Evolutionary conservation across 23 tunicate species (phyloP), one percentile per base, ranked within the genome.

Genomic region (Halocynthia roretzi): DNA sequence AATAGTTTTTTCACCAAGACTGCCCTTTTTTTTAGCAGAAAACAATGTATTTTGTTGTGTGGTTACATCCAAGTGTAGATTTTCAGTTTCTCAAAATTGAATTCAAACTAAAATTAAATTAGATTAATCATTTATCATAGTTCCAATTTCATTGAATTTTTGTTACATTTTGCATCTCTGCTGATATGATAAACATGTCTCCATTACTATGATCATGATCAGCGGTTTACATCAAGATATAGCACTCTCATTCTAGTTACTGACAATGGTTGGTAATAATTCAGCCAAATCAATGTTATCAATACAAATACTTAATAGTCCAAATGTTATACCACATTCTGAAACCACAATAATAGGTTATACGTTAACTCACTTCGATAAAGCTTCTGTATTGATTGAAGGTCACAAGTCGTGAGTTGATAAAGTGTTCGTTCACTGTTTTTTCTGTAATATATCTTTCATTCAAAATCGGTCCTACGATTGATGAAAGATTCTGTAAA

Each of bases 371-470:
- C 77, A 89, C 96, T 85, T 80, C 56, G 48, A 89, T 81, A 68
- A 71, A 84, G 0, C 67, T 54, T 68, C 84, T 83, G 75, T 81
- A 89, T 74, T 80, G 61, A 54, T 69, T 21, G 64, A 89, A 89
- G 12, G 85, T 68, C n/a, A 89, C 85, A 55, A 84, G 88, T 2
- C 88, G 22, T 57, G 53, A 60, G 6, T 80, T 61, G 5, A 84
- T 66, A 49, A 89, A 89, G 8, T 84, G 85, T 23, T 80, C 57
- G 65, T 89, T 88, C 5, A 89, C 23, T 51, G 79, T 78, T 54
- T 67, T 80, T 54, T 89, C 96, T 9, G 77, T 80, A 72, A 82
- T 80, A n/a, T 78, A 61, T 49, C 87, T 87, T 56, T 68, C 82
- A 68, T 87, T 87, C 51, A 89, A 70, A 9, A 89, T 58, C 6